Evolutionary conservation across 2,888 invertebrate species (phyloP), one percentile per base, ranked within the genome.

Genomic region (Tetragnatha montana): DNA sequence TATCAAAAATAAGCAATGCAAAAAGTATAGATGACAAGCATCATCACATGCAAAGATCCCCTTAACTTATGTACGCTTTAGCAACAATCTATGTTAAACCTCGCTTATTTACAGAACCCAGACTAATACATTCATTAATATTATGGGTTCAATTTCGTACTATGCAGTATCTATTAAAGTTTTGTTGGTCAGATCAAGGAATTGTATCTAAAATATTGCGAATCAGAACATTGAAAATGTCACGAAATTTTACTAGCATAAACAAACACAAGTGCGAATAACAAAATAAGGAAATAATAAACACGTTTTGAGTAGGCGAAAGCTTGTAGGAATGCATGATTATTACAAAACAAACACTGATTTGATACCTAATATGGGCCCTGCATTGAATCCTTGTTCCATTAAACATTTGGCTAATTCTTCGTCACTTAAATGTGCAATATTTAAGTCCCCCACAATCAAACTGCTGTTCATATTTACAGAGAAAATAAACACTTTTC

Each of bases 381-480:
- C 89, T 17, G 89, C 76, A n/a, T 73, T 81, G 60, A 89, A 89
- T 12, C 89, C 89, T 0, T 81, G 71, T 8, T 19, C 81, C 10
- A 76, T 81, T 8, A 89, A 75, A 10, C 85, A 17, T 51, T 78
- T 49, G 7, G 74, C 51, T 1, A 89, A 7, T 14, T 89, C 89
- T 1, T 89, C 89, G 71, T 89, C 89, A 78, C 68, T 78, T 6
- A 89, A n/a, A 4, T 85, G 76, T 21, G 76, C 81, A 47, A 89
- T 78, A 78, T 89, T 89, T 17, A 89, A n/a, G 2, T 73, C 89
- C 17, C 85, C 89, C 14, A 89, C 89, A 49, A 85, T 49, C 21
- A 89, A 71, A n/a, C 89, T 81, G 78, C 78, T 89, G 22, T 89
- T 85, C 89, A 89, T 89, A 47, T 50, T 60, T 35, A 6, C n/a